Evolutionary conservation across 2,113 vertebrate genomes (phyloP), one percentile per base, ranked within the genome.

Genomic region (Marmota flaviventris): DNA sequence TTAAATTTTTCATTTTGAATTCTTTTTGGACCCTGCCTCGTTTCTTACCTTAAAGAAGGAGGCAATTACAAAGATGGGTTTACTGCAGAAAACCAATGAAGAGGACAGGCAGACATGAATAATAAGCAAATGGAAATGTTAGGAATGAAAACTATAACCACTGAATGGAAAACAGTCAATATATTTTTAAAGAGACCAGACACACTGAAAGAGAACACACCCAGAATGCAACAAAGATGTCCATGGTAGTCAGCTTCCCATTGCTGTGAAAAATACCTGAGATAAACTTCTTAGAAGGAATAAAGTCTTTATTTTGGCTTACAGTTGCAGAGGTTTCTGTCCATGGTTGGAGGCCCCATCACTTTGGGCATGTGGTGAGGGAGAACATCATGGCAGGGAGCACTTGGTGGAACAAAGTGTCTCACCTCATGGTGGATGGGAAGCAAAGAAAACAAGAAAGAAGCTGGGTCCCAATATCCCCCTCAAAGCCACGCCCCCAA

Each of bases 51-150:
- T 82, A 76, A 58, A 69, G n/a, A 76, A 85, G 81, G 25, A 70
- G 58, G 17, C 34, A 37, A 37, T 91, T 75, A 65, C 39, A 42
- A 37, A 95, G 84, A 48, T 32, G 53, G 48, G 56, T 77, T 69
- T 78, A 45, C 70, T 69, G 45, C 13, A 83, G 72, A 90, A 86
- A 83, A 72, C n/a, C 56, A 86, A 63, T 29, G 70, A 70, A 77
- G 65, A 22, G 27, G 88, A 90, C 53, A 69, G 84, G 83, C 39
- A 69, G 27, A 85, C 79, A 56, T 42, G 29, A 94, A 76, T 77
- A 85, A 86, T 37, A 89, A 75, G 72, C 61, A 96, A 91, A 78
- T 79, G 39, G 48, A 92, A 88, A 70, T 67, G 53, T 85, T 91
- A 79, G 48, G 73, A 81, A 81, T 82, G 88, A 83, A 78, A 93